Base-by-base conservation (phyloP, 2,113 vertebrate species). In the Chauna torquata region DNA sequence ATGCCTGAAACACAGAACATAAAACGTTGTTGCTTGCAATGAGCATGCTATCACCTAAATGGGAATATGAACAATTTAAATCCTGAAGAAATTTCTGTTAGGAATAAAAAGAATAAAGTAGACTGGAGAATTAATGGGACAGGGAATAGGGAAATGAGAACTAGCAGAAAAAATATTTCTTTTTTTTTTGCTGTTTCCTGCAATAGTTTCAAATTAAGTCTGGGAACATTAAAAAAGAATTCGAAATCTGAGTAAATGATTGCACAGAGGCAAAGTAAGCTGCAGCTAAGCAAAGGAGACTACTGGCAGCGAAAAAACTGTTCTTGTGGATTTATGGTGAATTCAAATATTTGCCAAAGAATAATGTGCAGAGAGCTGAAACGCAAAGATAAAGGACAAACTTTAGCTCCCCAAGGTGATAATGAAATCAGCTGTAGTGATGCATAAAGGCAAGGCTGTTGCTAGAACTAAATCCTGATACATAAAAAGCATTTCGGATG, bases 321-420 rank as follows among this genome's bases (percentile, higher is more conserved):
- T 72, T 85, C 42, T 62, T 90, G 47, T 72, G 75, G 65, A 84
- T 84, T 94, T 92, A 82, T 57, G 38, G 12, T 49, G 88, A 96
- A 88, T 95, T 92, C 92, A 65, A 97, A 82, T 91, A 59, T 96
- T 94, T 94, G 61, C 70, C 52, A 49, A 94, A 92, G 83, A 97
- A 54, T 82, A 91, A 82, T 8, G 9, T 54, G 24, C 45, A 71
- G 86, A 74, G 82, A 93, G 55, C 81, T 85, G 77, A 94, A 94
- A 69, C 4, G 3, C 25, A 58, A 91, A 96, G 88, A 85, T 91
- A 93, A 94, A 94, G 70, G 75, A 84, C 69, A 95, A 92, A 86
- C 30, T 40, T 89, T 0, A 0, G 34, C 64, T 96, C 65, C 79
- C 65, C 69, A 91, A 9, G 74, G 65, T 69, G 88, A 86, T 58